A percentile compares a stretch with the other conserved stretches of the same genome.
Conservation (phyloP, 2,113 vertebrate genomes). For the Callorhinus ursinus region DNA sequence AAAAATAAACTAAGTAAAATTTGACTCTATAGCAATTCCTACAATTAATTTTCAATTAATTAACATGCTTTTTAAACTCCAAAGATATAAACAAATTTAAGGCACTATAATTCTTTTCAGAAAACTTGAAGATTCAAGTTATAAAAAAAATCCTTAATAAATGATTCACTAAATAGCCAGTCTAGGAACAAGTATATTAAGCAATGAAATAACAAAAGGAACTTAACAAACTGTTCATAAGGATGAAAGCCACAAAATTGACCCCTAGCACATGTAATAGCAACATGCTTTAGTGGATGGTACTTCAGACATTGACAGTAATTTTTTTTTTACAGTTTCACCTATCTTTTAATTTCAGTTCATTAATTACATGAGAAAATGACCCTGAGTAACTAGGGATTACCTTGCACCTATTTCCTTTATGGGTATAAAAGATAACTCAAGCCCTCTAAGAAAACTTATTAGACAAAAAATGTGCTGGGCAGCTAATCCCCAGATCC, state of each 20-base stretch:
- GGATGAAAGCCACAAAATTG: background rate
- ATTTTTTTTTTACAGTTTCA: background rate
- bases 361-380: background rate
- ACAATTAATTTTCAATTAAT: background rate
- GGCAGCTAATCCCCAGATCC: background rate
- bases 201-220: background rate
- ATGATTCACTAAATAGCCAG: background rate
- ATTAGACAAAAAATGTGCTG: background rate
- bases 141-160: background rate
- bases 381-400: background rate
- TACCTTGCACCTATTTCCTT: background rate
- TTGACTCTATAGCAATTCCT: background rate
- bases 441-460: background rate
- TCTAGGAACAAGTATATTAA: background rate
- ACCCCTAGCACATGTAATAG: background rate
- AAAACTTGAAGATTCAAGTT: slow-evolving; percentile 1
- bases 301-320: background rate
- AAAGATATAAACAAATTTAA: background rate
- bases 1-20: background rate
- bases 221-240: background rate
- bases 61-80: background rate
- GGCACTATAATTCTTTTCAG: background rate
- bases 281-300: background rate
- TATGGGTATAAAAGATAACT: background rate
- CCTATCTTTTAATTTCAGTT: background rate